Percentiles rank a stretch among this genome's conserved stretches.
phyloP scores from a whole-genome alignment of 2,797 vertebrate species.

The Sebastes reedi region DNA sequence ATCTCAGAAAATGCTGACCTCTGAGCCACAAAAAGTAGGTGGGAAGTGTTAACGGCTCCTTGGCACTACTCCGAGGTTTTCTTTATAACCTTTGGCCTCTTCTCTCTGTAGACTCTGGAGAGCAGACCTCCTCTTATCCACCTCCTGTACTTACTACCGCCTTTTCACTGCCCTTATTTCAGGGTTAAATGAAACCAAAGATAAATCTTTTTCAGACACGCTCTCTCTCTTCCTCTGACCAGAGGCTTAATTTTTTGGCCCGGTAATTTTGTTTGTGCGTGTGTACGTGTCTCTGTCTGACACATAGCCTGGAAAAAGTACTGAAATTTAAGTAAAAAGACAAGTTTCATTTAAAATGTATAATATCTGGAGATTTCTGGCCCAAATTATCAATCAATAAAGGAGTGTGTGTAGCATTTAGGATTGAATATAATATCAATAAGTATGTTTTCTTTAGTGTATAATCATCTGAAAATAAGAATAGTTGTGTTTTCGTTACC shows the following conservation, averaged over 20 bases:
- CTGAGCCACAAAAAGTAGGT: slow-evolving; percentile 69
- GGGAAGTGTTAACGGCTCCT: slow-evolving; percentile 72
- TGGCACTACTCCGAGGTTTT: slow-evolving; percentile 46
- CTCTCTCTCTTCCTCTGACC: not conserved
- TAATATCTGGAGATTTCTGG: not conserved
- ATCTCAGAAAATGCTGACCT: slow-evolving; percentile 82
- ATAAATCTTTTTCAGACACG: not conserved
- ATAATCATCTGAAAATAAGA: too few relatives aligned
- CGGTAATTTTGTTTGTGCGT: not conserved
- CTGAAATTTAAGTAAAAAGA: not conserved
- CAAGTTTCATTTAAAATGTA: not conserved
- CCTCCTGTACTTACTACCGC: slow-evolving; percentile 26
- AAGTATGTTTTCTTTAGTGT: too few relatives aligned
- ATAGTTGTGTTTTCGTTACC: too few relatives aligned
- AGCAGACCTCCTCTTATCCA: slow-evolving; percentile 39
- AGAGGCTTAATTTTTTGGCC: not conserved
- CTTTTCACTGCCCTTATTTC: slow-evolving; percentile 28
- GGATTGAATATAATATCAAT: too few relatives aligned
- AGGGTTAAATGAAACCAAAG: slow-evolving; percentile 50
- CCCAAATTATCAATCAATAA: not conserved
- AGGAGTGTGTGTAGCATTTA: too few relatives aligned
- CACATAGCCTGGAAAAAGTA: not conserved
- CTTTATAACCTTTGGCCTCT: slow-evolving; percentile 64
- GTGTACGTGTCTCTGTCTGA: not conserved
- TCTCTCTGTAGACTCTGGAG: slow-evolving; percentile 38